Conservation (phyloP, 2,113 vertebrate genomes). For the Terrapene triunguis region DNA sequence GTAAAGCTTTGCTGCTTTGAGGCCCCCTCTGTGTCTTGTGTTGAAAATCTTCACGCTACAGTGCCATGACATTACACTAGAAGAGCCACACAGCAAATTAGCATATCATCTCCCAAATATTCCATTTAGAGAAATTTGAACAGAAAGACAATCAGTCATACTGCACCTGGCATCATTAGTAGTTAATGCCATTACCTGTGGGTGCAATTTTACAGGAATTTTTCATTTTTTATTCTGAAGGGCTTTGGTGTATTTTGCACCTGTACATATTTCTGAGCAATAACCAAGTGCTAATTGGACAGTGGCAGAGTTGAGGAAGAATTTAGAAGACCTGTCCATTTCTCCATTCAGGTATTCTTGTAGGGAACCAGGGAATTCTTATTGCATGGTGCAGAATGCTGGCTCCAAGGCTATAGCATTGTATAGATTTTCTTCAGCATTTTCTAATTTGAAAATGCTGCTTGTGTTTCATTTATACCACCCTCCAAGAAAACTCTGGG, state of each 20-base stretch:
- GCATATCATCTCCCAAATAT: background rate
- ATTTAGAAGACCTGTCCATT: background rate
- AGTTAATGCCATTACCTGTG: background rate
- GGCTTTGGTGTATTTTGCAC: background rate
- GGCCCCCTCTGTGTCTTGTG: background rate
- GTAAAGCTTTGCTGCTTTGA: constrained; percentile 22
- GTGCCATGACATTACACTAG: background rate
- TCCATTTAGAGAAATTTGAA: background rate
- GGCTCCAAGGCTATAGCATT: background rate
- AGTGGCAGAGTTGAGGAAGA: background rate
- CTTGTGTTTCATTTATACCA: background rate
- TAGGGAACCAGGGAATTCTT: constrained; percentile 1
- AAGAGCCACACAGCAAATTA: background rate
- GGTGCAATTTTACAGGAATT: background rate
- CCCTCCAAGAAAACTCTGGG: constrained; percentile 19
- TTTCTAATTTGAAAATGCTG: background rate
- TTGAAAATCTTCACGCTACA: constrained; percentile 1
- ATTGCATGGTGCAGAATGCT: background rate
- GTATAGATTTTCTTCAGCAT: background rate
- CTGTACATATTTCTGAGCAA: rapidly evolving
- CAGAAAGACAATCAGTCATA: background rate
- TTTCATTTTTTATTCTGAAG: constrained; percentile 10
- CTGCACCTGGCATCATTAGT: background rate
- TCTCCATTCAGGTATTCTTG: background rate
- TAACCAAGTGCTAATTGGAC: background rate